phyloP scores from a whole-genome alignment of 2,888 invertebrate species.

The Tetanocera ferruginea region DNA sequence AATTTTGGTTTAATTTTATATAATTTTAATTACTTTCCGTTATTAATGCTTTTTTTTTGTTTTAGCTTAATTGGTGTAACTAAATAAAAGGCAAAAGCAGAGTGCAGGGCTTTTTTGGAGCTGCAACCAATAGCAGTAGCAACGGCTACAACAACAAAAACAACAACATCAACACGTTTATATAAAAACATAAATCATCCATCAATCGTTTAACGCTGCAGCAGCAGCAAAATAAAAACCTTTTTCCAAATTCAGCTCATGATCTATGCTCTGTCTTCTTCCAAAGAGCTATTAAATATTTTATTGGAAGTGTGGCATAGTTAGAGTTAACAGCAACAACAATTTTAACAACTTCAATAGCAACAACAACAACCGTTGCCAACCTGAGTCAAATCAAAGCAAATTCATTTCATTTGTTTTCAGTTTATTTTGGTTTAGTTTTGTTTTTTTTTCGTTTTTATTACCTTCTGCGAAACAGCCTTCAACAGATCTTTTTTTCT shows the following conservation, averaged over 20 bases:
- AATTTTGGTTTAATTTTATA: no score
- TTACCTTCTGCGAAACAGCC: not conserved
- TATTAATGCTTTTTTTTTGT: no score
- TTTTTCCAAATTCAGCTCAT: conserved; percentile 21
- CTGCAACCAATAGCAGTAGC: not conserved
- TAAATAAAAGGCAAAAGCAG: no score
- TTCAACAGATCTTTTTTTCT: conserved; percentile 5
- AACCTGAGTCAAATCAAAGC: conserved; percentile 23
- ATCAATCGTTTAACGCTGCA: conserved; percentile 26
- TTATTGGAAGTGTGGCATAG: conserved; percentile 31
- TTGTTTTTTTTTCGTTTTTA: not conserved
- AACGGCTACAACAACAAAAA: not conserved
- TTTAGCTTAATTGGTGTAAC: no score
- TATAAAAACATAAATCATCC: conserved; percentile 1
- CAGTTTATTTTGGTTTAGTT: not conserved
- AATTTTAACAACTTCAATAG: conserved; percentile 32
- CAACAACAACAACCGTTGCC: conserved; percentile 35
- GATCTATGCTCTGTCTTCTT: conserved; percentile 4
- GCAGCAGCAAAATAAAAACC: not conserved
- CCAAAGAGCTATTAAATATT: conserved; percentile 30
- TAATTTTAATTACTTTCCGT: no score
- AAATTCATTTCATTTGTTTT: conserved; percentile 27
- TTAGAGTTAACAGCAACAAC: conserved; percentile 43
- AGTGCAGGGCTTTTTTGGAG: not conserved
- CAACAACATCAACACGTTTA: not conserved